phyloP scores from a whole-genome alignment of 2,888 invertebrate species.

The Disparrhopalites patrizii region DNA sequence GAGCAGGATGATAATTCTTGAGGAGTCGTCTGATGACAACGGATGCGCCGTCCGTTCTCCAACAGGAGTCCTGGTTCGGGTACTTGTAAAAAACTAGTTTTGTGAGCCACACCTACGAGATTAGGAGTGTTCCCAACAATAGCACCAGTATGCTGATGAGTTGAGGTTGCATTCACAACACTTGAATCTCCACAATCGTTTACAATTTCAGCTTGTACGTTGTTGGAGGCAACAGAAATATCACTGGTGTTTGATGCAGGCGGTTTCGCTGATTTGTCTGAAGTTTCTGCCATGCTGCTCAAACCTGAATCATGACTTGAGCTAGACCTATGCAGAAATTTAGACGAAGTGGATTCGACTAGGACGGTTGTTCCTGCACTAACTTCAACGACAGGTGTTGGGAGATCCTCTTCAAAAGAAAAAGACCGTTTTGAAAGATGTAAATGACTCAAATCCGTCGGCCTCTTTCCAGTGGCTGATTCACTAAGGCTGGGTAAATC shows the following conservation, averaged over 20 bases:
- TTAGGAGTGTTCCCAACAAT: neutral
- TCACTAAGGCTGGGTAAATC: neutral
- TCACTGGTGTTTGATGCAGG: slow-evolving; percentile 1
- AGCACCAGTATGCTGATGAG: neutral
- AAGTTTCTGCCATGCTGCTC: slow-evolving; percentile 42
- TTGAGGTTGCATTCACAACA: neutral
- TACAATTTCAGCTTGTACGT: neutral
- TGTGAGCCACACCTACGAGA: slow-evolving; percentile 13
- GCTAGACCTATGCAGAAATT: slow-evolving; percentile 38
- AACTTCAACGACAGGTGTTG: slow-evolving; percentile 28
- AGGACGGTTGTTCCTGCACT: slow-evolving; percentile 20
- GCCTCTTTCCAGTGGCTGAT: slow-evolving; percentile 11
- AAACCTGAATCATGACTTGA: slow-evolving; percentile 46
- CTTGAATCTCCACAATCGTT: neutral
- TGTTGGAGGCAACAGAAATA: slow-evolving; percentile 3
- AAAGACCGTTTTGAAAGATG: slow-evolving; percentile 12
- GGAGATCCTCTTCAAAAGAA: slow-evolving; percentile 28
- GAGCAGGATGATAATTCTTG: slow-evolving; percentile 42
- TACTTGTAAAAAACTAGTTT: slow-evolving; percentile 24
- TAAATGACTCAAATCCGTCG: slow-evolving; percentile 15
- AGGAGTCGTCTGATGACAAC: slow-evolving; percentile 19
- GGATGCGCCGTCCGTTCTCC: slow-evolving; percentile 16
- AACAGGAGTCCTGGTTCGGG: slow-evolving; percentile 12
- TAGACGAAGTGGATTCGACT: slow-evolving; percentile 19
- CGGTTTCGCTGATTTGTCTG: slow-evolving; percentile 12